Evolutionary conservation across 2,797 vertebrate species (phyloP).

Genomic region (Urosaurus nigricauda): DNA sequence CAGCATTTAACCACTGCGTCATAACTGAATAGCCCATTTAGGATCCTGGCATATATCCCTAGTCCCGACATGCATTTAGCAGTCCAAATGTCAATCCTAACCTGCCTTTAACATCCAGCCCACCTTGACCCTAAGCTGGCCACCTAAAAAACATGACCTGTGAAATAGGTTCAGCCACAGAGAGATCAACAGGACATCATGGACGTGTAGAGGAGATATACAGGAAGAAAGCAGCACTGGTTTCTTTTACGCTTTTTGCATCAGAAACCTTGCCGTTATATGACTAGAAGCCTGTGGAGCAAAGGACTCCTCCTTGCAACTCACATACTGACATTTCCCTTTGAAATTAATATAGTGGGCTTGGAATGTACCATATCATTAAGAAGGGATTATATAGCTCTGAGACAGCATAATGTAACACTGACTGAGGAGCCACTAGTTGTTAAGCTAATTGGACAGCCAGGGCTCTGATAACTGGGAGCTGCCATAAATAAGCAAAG

Average conservation of each 20-base stretch:
- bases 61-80: no score
- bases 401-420: constrained; percentile 46
- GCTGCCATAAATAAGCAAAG: constrained; percentile 45
- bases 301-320: background rate
- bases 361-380: constrained; percentile 46
- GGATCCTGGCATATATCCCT: no score
- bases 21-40: no score
- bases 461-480: constrained; percentile 30
- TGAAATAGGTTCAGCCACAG: no score
- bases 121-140: no score
- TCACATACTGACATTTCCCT: constrained; percentile 35
- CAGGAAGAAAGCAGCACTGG: background rate
- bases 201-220: background rate
- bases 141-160: no score
- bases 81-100: no score
- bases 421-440: constrained; percentile 15
- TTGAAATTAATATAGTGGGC: constrained; percentile 46
- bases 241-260: background rate
- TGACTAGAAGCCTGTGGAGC: background rate
- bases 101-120: no score
- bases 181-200: background rate
- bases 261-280: background rate
- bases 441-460: constrained; percentile 48
- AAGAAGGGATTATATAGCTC: constrained; percentile 47
- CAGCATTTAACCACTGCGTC: no score